A percentile compares a stretch with the other conserved stretches of the same genome.
Conservation (phyloP, 2,113 vertebrate species). For the Synodontis membranacea region DNA sequence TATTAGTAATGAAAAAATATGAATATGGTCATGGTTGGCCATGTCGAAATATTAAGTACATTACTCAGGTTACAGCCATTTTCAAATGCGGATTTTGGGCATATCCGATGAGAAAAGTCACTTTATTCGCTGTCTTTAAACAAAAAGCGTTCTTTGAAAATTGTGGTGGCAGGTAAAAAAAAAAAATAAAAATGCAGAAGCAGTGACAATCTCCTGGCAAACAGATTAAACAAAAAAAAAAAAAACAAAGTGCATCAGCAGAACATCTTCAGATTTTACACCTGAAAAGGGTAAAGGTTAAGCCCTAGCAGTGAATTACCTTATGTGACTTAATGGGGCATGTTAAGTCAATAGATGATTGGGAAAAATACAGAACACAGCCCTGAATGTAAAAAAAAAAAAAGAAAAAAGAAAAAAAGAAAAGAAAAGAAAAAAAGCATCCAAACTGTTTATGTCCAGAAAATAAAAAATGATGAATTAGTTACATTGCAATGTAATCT, state of each 20-base stretch:
- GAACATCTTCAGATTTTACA: neutral
- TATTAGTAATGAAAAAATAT: neutral
- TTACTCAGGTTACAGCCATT: neutral
- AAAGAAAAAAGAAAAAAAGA: neutral
- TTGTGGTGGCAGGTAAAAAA: neutral
- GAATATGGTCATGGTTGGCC: neutral
- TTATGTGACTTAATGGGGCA: neutral
- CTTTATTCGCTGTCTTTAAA: slow-evolving; percentile 1
- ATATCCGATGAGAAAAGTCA: neutral
- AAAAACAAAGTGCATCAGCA: neutral
- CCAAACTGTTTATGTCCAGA: neutral
- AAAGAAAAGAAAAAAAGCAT: neutral
- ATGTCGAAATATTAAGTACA: neutral
- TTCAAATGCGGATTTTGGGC: neutral
- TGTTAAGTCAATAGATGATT: neutral
- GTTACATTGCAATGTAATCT: neutral
- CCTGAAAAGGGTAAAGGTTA: neutral
- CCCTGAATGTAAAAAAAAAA: neutral
- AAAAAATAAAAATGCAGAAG: neutral
- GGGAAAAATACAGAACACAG: neutral
- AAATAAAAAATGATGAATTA: slow-evolving; percentile 3
- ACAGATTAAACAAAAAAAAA: neutral
- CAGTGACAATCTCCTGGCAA: neutral
- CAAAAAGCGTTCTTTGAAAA: neutral
- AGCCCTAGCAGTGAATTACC: neutral